Conservation (phyloP, 2,113 vertebrate genomes). For the Tiliqua scincoides region DNA sequence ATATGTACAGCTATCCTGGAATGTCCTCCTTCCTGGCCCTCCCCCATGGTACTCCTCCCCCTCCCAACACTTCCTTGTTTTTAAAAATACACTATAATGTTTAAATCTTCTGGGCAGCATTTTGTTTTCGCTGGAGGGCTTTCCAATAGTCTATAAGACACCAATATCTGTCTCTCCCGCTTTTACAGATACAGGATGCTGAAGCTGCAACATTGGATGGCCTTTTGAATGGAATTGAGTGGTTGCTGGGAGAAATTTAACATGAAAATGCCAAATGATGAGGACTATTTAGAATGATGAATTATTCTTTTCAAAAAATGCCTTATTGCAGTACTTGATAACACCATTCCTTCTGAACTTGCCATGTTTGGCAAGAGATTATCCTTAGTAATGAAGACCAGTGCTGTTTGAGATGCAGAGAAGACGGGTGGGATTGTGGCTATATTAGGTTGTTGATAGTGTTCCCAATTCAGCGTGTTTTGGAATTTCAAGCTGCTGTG, state of each 20-base stretch:
- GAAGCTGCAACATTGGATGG: constrained; percentile 86
- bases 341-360: constrained; percentile 6
- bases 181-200: constrained; percentile 85
- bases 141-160: background rate
- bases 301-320: background rate
- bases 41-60: background rate
- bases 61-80: too few species aligned
- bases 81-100: too few species aligned
- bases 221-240: constrained; percentile 87
- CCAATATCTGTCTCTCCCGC: background rate
- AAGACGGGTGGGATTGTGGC: background rate
- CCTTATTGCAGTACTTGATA: background rate
- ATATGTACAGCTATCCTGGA: background rate
- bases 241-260: constrained; percentile 87
- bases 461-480: background rate
- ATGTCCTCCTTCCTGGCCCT: background rate
- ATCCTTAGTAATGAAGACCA: background rate
- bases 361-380: background rate
- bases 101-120: background rate
- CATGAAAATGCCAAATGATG: constrained; percentile 71
- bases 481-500: background rate
- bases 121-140: background rate
- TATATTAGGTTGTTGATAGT: background rate
- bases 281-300: background rate
- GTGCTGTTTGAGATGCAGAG: background rate